Percentiles rank a stretch among this genome's conserved stretches.
phyloP scores from a whole-genome alignment of 2,888 invertebrate species.

The Thalpophila matura region DNA sequence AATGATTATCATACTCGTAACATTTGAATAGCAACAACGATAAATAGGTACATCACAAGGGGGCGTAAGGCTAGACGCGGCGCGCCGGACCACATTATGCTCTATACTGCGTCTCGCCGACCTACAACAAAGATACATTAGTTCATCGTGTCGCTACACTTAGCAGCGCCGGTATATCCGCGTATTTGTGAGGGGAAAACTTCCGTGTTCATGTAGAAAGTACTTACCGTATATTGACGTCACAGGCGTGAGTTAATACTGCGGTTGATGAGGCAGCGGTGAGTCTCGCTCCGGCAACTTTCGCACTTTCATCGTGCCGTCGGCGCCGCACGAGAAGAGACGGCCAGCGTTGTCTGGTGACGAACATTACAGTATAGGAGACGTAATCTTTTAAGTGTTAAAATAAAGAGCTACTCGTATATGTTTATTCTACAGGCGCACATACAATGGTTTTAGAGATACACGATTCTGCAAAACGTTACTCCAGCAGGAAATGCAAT shows the following conservation, averaged over 20 bases:
- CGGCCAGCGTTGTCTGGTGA: constrained; percentile 94
- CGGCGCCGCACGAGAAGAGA: constrained; percentile 99
- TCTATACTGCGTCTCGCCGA: constrained; percentile 63
- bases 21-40: constrained; percentile 85
- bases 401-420: no score
- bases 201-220: no score
- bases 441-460: no score
- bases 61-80: constrained; percentile 69
- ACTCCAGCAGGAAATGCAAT: no score
- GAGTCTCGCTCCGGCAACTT: constrained; percentile 95
- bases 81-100: constrained; percentile 53
- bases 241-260: constrained; percentile 68
- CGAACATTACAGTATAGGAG: no score
- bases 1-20: constrained; percentile 80
- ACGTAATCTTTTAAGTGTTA: no score
- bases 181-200: no score
- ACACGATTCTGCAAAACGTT: no score
- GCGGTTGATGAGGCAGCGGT: constrained; percentile 78
- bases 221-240: constrained; percentile 34
- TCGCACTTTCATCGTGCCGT: constrained; percentile 99
- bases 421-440: no score
- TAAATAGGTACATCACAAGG: constrained; percentile 83
- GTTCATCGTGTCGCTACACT: not conserved
- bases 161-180: no score
- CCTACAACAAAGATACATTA: constrained; percentile 52